Evolutionary conservation across 2,113 vertebrate species (phyloP).

Genomic region (Vulpes vulpes): DNA sequence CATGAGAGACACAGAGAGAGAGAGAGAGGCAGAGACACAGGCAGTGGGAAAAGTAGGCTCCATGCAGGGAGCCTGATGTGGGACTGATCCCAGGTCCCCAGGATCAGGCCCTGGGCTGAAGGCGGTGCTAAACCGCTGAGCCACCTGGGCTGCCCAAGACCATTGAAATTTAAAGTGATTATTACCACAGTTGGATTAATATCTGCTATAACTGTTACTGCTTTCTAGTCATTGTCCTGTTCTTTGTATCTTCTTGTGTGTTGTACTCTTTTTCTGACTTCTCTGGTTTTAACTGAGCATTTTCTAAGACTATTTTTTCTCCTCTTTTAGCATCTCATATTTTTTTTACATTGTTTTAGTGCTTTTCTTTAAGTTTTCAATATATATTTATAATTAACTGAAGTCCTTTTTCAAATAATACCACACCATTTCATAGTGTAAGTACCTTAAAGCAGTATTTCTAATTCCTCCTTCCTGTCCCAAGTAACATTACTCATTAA

Average conservation of each 20-base stretch:
- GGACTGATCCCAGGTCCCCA: no score
- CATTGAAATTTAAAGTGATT: not conserved
- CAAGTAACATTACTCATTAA: not conserved
- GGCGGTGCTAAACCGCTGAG: no score
- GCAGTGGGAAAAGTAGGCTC: no score
- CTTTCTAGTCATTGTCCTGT: not conserved
- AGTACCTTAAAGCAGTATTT: not conserved
- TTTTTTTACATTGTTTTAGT: not conserved
- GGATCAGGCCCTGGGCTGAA: no score
- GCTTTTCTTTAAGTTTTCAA: not conserved
- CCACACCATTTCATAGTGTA: not conserved
- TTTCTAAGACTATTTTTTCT: not conserved
- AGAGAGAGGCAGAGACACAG: no score
- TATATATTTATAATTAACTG: not conserved
- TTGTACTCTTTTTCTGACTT: not conserved
- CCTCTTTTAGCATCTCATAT: not conserved
- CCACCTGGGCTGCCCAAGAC: not conserved
- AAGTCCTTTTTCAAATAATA: not conserved
- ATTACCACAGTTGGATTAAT: not conserved
- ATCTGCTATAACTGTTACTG: not conserved
- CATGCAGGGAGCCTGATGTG: no score
- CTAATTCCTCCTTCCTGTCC: not conserved
- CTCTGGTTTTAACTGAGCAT: not conserved
- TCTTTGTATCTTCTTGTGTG: not conserved
- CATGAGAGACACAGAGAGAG: no score